These are phyloP conservation scores for Tortricodes alternella DNA, from an alignment of 2,888 invertebrate species.

Conservation along the genomic window DNA sequence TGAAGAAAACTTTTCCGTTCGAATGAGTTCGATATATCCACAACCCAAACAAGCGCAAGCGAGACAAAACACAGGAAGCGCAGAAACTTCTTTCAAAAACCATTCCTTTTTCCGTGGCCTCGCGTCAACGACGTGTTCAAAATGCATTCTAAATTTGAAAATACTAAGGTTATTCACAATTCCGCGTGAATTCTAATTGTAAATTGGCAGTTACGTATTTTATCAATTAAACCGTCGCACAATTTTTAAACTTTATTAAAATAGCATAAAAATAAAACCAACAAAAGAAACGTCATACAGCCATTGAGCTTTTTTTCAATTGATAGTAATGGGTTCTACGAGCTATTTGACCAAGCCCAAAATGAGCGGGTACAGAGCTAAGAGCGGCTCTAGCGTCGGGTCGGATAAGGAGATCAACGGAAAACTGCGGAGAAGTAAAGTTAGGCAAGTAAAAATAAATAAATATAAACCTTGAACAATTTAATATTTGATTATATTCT, in stretches of 20 bases:
- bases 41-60: constrained; percentile 45
- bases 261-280: not conserved
- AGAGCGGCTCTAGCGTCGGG: constrained; percentile 72
- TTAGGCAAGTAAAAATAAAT: constrained; percentile 53
- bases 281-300: not conserved
- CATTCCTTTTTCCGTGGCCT: constrained; percentile 60
- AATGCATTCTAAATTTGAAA: constrained; percentile 41
- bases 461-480: too few species aligned
- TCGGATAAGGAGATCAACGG: constrained; percentile 77
- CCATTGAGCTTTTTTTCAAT: constrained; percentile 20
- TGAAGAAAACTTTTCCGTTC: constrained; percentile 61
- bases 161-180: constrained; percentile 38
- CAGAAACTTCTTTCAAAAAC: constrained; percentile 51
- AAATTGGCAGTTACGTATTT: not conserved
- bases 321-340: constrained; percentile 70
- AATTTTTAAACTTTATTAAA: not conserved
- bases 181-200: constrained; percentile 35
- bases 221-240: not conserved
- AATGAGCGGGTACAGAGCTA: constrained; percentile 60
- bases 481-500: too few species aligned
- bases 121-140: constrained; percentile 45
- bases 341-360: constrained; percentile 72
- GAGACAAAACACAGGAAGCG: constrained; percentile 66
- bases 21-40: constrained; percentile 48
- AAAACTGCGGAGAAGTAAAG: constrained; percentile 67